Conservation (phyloP, 1,140 invertebrate species). For the Caenorhabditis tropicalis region DNA sequence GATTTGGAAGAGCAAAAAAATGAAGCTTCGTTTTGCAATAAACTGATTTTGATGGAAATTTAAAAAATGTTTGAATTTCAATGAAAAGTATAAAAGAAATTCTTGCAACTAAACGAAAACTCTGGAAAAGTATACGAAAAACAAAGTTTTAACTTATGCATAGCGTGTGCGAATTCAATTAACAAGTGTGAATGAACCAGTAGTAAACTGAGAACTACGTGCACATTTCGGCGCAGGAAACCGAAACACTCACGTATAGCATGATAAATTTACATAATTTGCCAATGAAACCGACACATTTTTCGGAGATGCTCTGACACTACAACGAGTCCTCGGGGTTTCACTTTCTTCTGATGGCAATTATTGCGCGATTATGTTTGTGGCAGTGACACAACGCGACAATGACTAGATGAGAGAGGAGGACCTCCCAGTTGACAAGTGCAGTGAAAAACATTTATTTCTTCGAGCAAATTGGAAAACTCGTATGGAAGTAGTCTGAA, state of each 20-base stretch:
- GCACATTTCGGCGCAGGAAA: neutral
- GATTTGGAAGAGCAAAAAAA: too few relatives aligned
- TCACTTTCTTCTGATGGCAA: neutral
- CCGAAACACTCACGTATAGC: slow-evolving; percentile 2
- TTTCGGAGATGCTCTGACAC: neutral
- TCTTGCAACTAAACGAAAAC: neutral
- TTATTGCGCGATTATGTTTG: neutral
- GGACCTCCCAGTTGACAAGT: neutral
- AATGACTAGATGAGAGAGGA: too few relatives aligned
- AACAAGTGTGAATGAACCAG: slow-evolving; percentile 27
- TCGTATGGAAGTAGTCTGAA: too few relatives aligned
- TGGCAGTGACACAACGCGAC: neutral
- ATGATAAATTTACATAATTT: slow-evolving; percentile 32
- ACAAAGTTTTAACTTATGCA: neutral
- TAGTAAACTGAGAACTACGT: slow-evolving; percentile 11
- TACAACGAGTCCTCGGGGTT: slow-evolving; percentile 8
- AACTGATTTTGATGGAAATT: too few relatives aligned
- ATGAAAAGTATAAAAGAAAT: neutral
- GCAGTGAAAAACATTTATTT: neutral
- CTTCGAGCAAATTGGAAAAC: neutral
- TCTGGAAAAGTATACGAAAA: neutral
- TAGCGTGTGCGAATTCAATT: slow-evolving; percentile 22
- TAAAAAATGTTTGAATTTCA: too few relatives aligned
- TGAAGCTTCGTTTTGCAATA: too few relatives aligned
- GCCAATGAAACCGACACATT: neutral